These are phyloP conservation scores for Drosophila rhopaloa DNA, from an alignment of 1,140 invertebrate species.

Conservation along the genomic window DNA sequence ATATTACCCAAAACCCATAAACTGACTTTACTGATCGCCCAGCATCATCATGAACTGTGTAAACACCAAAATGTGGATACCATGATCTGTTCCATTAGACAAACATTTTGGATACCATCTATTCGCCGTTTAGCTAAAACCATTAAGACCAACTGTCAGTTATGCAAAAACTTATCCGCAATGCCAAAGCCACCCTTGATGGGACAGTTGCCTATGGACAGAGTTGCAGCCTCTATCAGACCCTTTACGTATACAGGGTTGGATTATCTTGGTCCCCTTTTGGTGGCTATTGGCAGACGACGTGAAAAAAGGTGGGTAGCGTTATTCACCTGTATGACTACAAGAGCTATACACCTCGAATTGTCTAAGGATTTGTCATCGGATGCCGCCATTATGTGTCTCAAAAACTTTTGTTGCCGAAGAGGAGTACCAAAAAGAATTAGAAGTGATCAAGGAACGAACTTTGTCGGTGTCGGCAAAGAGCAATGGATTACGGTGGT, in stretches of 20 bases:
- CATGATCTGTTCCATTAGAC: not conserved
- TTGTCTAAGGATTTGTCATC: not conserved
- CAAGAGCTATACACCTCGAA: not conserved
- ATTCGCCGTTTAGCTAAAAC: not conserved
- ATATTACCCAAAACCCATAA: too few relatives aligned
- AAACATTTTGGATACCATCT: not conserved
- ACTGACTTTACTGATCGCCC: too few relatives aligned
- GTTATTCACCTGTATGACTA: not conserved
- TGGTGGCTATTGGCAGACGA: too few relatives aligned
- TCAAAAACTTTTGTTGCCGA: not conserved
- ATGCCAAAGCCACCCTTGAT: not conserved
- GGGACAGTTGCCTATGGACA: not conserved
- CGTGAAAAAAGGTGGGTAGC: not conserved
- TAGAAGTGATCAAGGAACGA: not conserved
- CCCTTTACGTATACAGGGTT: conserved; percentile 2
- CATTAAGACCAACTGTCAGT: not conserved
- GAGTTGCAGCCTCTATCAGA: not conserved
- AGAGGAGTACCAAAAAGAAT: not conserved
- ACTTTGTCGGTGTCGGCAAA: not conserved
- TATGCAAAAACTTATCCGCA: not conserved
- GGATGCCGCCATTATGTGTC: not conserved
- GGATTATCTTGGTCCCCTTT: not conserved
- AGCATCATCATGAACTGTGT: not conserved
- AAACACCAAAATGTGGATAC: not conserved
- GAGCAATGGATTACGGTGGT: not conserved